These are phyloP conservation scores for Meteorus cinctellus DNA, from an alignment of 2,888 invertebrate genomes.

Conservation along the genomic window DNA sequence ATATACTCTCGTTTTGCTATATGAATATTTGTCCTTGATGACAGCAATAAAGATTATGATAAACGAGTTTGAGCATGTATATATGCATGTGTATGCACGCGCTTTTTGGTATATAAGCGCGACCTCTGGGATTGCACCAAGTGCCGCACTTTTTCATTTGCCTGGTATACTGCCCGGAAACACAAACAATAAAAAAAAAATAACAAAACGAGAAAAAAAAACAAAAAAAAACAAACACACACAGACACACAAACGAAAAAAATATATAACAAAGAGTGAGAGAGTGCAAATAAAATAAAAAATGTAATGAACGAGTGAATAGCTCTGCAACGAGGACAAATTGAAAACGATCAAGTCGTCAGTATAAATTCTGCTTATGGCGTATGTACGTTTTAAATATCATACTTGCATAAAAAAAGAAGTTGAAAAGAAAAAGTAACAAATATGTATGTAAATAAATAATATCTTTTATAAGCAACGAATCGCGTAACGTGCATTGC, in stretches of 20 bases:
- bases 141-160: constrained; percentile 41
- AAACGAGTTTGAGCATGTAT: constrained; percentile 58
- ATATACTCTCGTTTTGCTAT: constrained; percentile 51
- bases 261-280: background rate
- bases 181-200: constrained; percentile 16
- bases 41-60: constrained; percentile 71
- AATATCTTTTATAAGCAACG: background rate
- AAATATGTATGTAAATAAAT: constrained; percentile 3
- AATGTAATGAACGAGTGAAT: constrained; percentile 41
- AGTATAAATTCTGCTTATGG: constrained; percentile 43
- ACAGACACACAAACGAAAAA: constrained; percentile 1
- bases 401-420: background rate
- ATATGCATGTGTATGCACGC: constrained; percentile 48
- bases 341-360: constrained; percentile 36
- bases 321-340: constrained; percentile 29
- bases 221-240: constrained; percentile 1
- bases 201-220: too few species aligned
- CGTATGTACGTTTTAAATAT: constrained; percentile 11
- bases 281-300: constrained; percentile 3
- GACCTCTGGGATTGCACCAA: constrained; percentile 13
- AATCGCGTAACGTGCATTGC: constrained; percentile 7
- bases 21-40: constrained; percentile 49
- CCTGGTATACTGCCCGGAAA: constrained; percentile 25
- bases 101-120: constrained; percentile 16
- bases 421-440: constrained; percentile 3